These are phyloP conservation scores for Megalops atlanticus DNA, from an alignment of 2,113 vertebrate species.

Conservation along the genomic window DNA sequence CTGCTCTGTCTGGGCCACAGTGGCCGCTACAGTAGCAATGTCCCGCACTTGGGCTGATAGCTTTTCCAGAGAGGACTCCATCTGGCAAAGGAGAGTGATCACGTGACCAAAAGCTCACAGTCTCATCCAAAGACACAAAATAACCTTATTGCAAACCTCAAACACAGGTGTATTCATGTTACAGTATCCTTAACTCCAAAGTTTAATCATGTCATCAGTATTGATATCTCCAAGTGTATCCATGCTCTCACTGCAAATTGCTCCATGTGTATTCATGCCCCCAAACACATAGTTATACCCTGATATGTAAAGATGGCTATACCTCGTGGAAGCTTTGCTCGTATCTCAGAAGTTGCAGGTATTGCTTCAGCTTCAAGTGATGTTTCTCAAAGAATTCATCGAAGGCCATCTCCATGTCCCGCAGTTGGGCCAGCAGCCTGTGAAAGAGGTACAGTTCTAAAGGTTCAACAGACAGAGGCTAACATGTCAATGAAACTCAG, in stretches of 20 bases:
- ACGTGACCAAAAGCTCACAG: background rate
- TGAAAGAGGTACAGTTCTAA: background rate
- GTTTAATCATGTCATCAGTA: background rate
- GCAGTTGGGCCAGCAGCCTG: constrained; percentile 85
- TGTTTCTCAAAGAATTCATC: constrained; percentile 98
- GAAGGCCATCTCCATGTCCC: constrained; percentile 94
- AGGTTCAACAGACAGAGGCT: background rate
- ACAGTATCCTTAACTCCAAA: background rate
- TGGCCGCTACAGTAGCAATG: constrained; percentile 73
- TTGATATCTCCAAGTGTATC: background rate
- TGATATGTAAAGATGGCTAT: constrained; percentile 23
- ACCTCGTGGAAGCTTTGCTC: constrained; percentile 93
- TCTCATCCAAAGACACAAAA: background rate
- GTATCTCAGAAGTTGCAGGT: constrained; percentile 87
- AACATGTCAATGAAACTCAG: background rate
- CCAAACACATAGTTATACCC: background rate
- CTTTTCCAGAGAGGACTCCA: constrained; percentile 76
- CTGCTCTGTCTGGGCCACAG: constrained; percentile 78
- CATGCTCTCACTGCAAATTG: background rate
- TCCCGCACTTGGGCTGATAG: constrained; percentile 77
- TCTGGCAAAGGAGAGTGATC: constrained; percentile 60
- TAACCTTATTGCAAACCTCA: background rate
- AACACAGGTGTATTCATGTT: background rate
- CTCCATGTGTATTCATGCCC: background rate
- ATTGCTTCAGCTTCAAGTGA: constrained; percentile 93